These are phyloP conservation scores for Drosophila pegasa DNA, from an alignment of 2,888 invertebrate genomes.

Conservation along the genomic window DNA sequence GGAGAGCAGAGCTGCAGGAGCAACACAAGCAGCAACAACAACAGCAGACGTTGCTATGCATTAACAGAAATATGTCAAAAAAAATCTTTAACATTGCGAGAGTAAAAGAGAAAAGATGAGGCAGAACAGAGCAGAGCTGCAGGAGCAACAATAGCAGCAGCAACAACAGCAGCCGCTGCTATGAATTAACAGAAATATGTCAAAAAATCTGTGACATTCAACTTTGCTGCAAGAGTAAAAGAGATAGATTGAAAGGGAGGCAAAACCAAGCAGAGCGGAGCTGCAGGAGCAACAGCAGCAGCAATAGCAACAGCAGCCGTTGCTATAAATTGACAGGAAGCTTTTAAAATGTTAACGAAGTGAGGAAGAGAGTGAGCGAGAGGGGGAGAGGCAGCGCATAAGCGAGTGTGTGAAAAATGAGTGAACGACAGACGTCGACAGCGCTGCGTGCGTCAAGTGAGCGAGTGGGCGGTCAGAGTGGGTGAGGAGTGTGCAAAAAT, in stretches of 20 bases:
- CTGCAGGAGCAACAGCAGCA: not conserved
- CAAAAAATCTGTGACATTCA: slow-evolving; percentile 48
- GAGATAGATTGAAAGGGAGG: too few species aligned
- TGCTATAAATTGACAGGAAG: slow-evolving; percentile 49
- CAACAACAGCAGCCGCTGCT: slow-evolving; percentile 1
- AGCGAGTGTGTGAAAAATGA: slow-evolving; percentile 13
- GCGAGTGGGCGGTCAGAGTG: slow-evolving; percentile 9
- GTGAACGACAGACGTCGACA: slow-evolving; percentile 8
- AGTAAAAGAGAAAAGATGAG: slow-evolving; percentile 1
- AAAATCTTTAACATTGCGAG: too few species aligned
- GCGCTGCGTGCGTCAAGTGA: slow-evolving; percentile 38
- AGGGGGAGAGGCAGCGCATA: not conserved
- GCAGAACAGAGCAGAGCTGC: not conserved
- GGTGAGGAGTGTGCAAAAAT: slow-evolving; percentile 37
- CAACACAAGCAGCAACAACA: too few species aligned
- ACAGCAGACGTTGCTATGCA: too few species aligned
- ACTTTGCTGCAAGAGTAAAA: slow-evolving; percentile 2
- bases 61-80: too few species aligned
- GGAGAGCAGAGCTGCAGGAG: too few species aligned
- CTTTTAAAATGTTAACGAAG: slow-evolving; percentile 37
- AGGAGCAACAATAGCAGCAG: not conserved
- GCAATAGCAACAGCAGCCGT: not conserved
- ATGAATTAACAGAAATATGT: too few species aligned
- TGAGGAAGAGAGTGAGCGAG: slow-evolving; percentile 1
- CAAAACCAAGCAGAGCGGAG: not conserved